A percentile compares a stretch with the other conserved stretches of the same genome.
These are phyloP conservation scores for Mythimna loreyi DNA, from an alignment of 2,888 invertebrate species.

Conservation along the genomic window DNA sequence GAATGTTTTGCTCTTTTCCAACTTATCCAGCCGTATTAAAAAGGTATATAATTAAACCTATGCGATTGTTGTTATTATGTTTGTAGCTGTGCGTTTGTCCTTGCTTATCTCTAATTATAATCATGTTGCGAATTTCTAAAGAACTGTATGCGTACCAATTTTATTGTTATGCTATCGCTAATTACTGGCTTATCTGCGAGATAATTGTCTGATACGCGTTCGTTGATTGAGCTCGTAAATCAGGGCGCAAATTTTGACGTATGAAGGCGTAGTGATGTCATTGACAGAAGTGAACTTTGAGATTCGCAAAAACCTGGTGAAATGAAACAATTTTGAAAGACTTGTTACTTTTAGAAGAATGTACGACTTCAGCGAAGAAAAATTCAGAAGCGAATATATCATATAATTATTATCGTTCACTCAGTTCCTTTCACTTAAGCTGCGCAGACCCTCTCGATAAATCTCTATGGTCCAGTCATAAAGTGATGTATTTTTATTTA, in stretches of 20 bases:
- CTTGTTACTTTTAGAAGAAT: neutral
- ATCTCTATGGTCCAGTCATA: neutral
- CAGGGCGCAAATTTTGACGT: slow-evolving; percentile 45
- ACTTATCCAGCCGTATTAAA: neutral
- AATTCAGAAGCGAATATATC: neutral
- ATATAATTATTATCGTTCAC: too few species aligned
- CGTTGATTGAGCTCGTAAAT: slow-evolving; percentile 29
- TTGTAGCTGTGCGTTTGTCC: slow-evolving; percentile 16
- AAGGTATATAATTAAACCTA: neutral
- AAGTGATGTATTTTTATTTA: neutral
- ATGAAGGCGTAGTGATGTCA: slow-evolving; percentile 31
- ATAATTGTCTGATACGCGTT: slow-evolving; percentile 47
- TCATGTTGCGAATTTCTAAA: slow-evolving; percentile 41
- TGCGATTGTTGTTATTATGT: slow-evolving; percentile 34
- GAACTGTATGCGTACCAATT: slow-evolving; percentile 25
- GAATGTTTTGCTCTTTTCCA: neutral
- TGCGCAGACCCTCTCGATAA: neutral
- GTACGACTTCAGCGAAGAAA: neutral
- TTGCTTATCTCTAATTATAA: slow-evolving; percentile 34
- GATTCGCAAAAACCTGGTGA: neutral
- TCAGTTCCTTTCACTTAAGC: neutral
- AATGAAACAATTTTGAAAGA: neutral
- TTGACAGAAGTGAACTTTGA: neutral
- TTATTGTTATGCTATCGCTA: slow-evolving; percentile 58
- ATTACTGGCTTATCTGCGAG: slow-evolving; percentile 56